Conservation (phyloP, 2,888 invertebrate genomes). For the Saturnia japonica region DNA sequence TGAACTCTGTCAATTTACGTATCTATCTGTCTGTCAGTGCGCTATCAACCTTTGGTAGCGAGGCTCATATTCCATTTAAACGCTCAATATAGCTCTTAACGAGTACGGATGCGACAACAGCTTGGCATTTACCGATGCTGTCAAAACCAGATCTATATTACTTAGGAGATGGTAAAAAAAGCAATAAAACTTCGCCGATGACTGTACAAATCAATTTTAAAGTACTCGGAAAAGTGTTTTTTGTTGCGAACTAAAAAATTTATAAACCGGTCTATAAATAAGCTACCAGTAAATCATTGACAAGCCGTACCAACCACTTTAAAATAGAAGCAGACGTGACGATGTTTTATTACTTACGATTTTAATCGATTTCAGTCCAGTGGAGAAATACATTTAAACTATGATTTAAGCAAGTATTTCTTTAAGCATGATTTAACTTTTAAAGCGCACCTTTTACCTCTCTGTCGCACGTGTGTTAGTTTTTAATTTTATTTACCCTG, state of each 20-base stretch:
- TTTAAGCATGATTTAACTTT: neutral
- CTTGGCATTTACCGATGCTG: neutral
- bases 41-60: slow-evolving; percentile 43
- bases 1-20: slow-evolving; percentile 45
- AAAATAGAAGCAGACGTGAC: slow-evolving; percentile 22
- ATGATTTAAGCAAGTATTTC: neutral
- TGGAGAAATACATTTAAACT: neutral
- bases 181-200: neutral
- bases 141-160: neutral
- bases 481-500: no score
- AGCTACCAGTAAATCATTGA: slow-evolving; percentile 18
- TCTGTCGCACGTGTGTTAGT: no score
- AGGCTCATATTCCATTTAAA: slow-evolving; percentile 38
- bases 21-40: slow-evolving; percentile 48
- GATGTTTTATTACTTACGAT: slow-evolving; percentile 31
- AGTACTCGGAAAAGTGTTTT: slow-evolving; percentile 11
- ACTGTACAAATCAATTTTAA: slow-evolving; percentile 23
- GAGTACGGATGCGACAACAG: slow-evolving; percentile 12
- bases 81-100: slow-evolving; percentile 15
- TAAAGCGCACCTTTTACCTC: no score
- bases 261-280: slow-evolving; percentile 15
- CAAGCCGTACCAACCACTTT: slow-evolving; percentile 19
- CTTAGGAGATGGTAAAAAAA: neutral
- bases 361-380: slow-evolving; percentile 26
- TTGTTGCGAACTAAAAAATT: slow-evolving; percentile 17